Base-by-base conservation (phyloP, 2,888 invertebrate species). In the Sialis fuliginosa region DNA sequence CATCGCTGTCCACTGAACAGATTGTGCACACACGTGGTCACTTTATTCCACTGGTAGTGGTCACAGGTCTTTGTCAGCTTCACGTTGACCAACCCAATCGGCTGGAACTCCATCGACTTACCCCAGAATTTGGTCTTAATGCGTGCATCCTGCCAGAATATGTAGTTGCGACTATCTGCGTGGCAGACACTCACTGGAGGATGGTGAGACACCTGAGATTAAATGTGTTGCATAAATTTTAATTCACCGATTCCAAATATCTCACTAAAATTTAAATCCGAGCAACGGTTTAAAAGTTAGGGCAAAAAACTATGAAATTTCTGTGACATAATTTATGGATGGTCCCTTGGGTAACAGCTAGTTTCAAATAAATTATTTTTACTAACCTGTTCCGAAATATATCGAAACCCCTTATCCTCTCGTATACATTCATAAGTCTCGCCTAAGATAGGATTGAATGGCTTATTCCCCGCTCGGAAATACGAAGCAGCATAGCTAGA, bases 121-220 rank as follows among this genome's bases (percentile, higher is more conserved):
- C 88, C 88, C 88, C 88, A 88, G 69, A 88, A 88, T 67, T 86
- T 87, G 49, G 85, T 87, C 66, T 85, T 85, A 56, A 86, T 81
- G 53, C 86, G 70, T 7, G 82, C 79, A 61, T 87, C 86, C 68
- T 87, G 87, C 81, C 82, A 85, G 64, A 86, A 81, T 30, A 73
- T 71, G 70, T 84, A 88, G 59, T 77, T 78, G 37, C 74, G 65
- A 5, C 84, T 81, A 60, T 84, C 81, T 44, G 85, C 85, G 67
- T 84, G 76, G 55, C 86, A 85, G 22, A 82, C 83, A 47, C 84
- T 82, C 30, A 88, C 75, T 0, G 88, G 87, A 2, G 88, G 88
- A 66, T 88, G 88, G 63, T 88, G 88, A 44, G 83, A 83, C 2
- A 88, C 85, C 80, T 81, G 58, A 7, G 48, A 51, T 34, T 30